phyloP scores from a whole-genome alignment of 2,113 vertebrate genomes.

The Rhipidura dahli region DNA sequence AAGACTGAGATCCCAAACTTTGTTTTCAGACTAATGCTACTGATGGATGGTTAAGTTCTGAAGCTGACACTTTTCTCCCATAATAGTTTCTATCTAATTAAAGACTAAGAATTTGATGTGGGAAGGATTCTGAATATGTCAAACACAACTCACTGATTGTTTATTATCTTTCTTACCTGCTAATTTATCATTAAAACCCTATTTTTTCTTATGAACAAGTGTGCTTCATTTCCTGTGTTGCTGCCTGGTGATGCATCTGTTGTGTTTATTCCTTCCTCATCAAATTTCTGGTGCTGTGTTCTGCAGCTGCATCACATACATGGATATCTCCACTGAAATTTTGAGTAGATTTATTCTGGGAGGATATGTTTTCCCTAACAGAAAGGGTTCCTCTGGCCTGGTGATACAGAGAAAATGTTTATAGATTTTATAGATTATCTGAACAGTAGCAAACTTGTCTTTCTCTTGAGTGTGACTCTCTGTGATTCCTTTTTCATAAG shows the following conservation, averaged over 20 bases:
- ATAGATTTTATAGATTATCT: not conserved
- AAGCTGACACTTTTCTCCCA: not conserved
- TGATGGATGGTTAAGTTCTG: not conserved
- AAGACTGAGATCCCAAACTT: not conserved
- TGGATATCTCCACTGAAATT: not conserved
- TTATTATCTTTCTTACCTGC: not conserved
- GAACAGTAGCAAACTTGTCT: not conserved
- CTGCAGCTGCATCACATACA: not conserved
- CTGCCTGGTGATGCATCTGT: not conserved
- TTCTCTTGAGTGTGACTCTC: not conserved
- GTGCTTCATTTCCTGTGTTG: not conserved
- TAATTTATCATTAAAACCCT: conserved; percentile 1
- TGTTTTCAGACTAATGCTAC: not conserved
- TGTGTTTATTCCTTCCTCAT: not conserved
- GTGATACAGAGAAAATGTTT: not conserved
- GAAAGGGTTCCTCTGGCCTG: not conserved
- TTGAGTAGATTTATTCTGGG: not conserved
- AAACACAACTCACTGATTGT: not conserved
- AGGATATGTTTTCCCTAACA: not conserved
- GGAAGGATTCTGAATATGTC: not conserved
- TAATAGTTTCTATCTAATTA: not conserved
- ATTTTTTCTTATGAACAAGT: not conserved
- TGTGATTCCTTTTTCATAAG: not conserved
- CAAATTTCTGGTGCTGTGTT: not conserved
- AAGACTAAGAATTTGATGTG: not conserved